A percentile compares a stretch with the other conserved stretches of the same genome.
These are phyloP conservation scores for Pipistrellus pygmaeus DNA, from an alignment of 2,797 vertebrate genomes.

Conservation along the genomic window DNA sequence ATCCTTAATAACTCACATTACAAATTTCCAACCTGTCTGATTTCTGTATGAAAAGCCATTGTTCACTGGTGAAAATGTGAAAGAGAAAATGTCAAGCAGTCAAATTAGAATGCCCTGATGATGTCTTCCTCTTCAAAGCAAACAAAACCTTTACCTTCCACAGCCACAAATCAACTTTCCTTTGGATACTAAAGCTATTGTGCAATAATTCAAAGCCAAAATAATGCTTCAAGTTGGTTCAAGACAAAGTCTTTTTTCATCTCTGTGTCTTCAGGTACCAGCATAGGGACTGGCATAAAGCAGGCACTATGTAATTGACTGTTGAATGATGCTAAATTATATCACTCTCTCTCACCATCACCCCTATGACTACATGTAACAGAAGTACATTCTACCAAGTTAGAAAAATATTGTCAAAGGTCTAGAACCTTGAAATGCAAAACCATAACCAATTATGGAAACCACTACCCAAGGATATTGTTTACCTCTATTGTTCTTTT, in stretches of 20 bases:
- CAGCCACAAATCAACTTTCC: not conserved
- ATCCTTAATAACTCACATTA: conserved; percentile 54
- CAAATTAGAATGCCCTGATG: not conserved
- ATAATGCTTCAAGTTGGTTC: not conserved
- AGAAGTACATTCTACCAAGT: conserved; percentile 39
- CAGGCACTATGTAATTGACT: not conserved
- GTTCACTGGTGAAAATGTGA: conserved; percentile 35
- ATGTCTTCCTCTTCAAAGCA: conserved; percentile 15
- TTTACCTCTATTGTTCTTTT: conserved; percentile 56
- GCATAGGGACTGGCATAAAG: not conserved
- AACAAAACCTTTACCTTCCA: conserved; percentile 36
- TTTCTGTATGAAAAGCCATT: conserved; percentile 25
- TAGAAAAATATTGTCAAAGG: conserved; percentile 39
- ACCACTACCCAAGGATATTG: not conserved
- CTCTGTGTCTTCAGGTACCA: not conserved
- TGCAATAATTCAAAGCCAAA: not conserved
- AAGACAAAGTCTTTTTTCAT: not conserved
- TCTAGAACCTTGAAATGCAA: not conserved
- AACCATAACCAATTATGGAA: conserved; percentile 22
- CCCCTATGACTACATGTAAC: not conserved
- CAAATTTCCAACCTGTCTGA: conserved; percentile 43
- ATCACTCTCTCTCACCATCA: not conserved
- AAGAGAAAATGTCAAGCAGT: conserved; percentile 65
- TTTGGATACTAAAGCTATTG: not conserved
- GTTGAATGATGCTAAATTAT: not conserved